Evolutionary conservation across 2,888 invertebrate genomes (phyloP), one percentile per base, ranked within the genome.

Genomic region (Tubulanus polymorphus): DNA sequence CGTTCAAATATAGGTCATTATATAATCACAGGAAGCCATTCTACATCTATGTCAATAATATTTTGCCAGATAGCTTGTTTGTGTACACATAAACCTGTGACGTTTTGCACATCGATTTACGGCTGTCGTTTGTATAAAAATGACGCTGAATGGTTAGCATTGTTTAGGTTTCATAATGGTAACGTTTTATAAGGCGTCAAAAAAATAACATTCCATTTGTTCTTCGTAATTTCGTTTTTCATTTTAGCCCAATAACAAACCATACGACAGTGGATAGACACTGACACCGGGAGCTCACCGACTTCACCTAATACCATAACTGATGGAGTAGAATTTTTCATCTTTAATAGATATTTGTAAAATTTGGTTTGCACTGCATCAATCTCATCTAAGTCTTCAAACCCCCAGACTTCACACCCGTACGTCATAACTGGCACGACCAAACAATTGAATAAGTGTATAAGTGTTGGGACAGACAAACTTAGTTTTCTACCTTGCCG

Each of bases 231-330:
- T n/a, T n/a, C n/a, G n/a, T 28, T 49, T 30, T 37, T 23, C n/a
- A 51, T 1, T 37, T 30, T 51, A 28, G 12, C 35, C 48, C 48
- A 54, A 27, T 26, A 54, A 23, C 15, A 15, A 23, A 54, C 15
- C 54, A 51, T 54, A 15, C 49, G 18, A 6, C 30, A 10, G 48
- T 50, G 32, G 18, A 54, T 51, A 37, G 15, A 26, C 10, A 54
- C 51, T 5, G 37, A 28, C 15, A 51, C n/a, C 6, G 49, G 1
- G 27, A 27, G 51, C n/a, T 41, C n/a, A 8, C 50, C 37, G 6
- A 54, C 37, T 37, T 54, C 54, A 10, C 54, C 48, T 48, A 48
- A 54, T 5, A 54, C 37, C 55, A 55, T 55, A 55, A 27, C 37
- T 12, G 29, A 51, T 2, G 55, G 51, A 18, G 50, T 55, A 20